These are phyloP conservation scores for Quiscalus mexicanus DNA, from an alignment of 2,113 vertebrate species.

Conservation along the genomic window DNA sequence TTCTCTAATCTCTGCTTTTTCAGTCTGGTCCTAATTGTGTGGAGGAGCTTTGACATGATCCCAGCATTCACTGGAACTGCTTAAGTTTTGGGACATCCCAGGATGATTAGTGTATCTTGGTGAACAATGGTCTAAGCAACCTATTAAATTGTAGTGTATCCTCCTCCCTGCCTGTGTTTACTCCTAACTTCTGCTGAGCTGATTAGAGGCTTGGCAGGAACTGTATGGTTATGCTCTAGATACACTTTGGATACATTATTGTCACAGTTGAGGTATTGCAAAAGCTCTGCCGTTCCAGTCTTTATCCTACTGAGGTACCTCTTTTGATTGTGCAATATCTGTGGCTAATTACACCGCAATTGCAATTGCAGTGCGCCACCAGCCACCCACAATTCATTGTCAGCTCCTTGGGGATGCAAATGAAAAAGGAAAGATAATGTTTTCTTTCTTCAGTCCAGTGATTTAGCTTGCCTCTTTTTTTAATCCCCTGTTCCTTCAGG, in stretches of 20 bases:
- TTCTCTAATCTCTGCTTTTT: background rate
- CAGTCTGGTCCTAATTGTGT: background rate
- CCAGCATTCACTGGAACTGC: background rate
- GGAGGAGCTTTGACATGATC: background rate
- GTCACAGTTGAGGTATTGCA: constrained; percentile 61
- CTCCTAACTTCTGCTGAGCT: constrained; percentile 16
- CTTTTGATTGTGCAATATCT: constrained; percentile 12
- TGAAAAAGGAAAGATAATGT: constrained; percentile 24
- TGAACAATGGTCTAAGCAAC: constrained; percentile 27
- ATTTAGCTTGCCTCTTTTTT: constrained; percentile 34
- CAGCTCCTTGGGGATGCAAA: constrained; percentile 32
- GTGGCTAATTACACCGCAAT: background rate
- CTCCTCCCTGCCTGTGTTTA: constrained; percentile 8
- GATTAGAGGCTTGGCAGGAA: constrained; percentile 64
- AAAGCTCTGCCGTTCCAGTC: background rate
- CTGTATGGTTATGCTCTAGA: constrained; percentile 58
- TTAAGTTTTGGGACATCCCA: background rate
- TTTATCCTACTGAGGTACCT: constrained; percentile 22
- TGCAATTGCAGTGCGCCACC: constrained; percentile 1
- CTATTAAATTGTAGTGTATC: background rate
- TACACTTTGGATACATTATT: constrained; percentile 58
- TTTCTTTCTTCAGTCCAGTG: constrained; percentile 12
- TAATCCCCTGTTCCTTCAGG: constrained; percentile 71
- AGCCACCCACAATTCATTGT: constrained; percentile 31
- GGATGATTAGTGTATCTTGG: background rate